A percentile compares a stretch with the other conserved stretches of the same genome.
phyloP scores from a whole-genome alignment of 2,113 vertebrate species.

The Pardalotus punctatus region DNA sequence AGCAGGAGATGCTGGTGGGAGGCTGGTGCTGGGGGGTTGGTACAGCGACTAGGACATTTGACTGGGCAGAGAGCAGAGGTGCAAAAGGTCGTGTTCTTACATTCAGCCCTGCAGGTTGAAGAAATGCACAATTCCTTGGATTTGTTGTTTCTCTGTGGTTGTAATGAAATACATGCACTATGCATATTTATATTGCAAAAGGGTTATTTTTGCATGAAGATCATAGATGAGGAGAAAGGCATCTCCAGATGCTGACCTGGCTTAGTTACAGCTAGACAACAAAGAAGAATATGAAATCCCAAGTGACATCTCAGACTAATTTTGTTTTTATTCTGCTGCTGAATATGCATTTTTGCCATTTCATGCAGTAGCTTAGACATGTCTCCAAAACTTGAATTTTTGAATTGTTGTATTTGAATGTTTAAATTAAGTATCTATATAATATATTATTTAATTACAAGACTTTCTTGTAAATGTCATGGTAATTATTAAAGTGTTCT shows the following conservation, averaged over 20 bases:
- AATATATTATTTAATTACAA: background rate
- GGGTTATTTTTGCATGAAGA: background rate
- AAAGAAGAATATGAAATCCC: background rate
- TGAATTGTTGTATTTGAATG: background rate
- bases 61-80: background rate
- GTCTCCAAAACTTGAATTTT: background rate
- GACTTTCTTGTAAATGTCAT: background rate
- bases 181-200: background rate
- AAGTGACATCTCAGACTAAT: background rate
- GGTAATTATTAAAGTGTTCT: background rate
- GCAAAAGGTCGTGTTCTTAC: background rate
- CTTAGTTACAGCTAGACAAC: background rate
- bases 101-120: background rate
- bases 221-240: background rate
- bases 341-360: slow-evolving; percentile 2
- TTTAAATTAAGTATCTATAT: background rate
- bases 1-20: background rate
- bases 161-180: background rate
- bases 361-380: background rate
- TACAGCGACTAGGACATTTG: rapidly evolving
- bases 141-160: background rate
- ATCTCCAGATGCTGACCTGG: background rate
- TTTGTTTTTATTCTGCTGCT: background rate
- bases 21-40: background rate
- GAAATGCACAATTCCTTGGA: background rate